Percentiles rank a stretch among this genome's conserved stretches.
Conservation (phyloP, 1,140 invertebrate species). For the Phenacoccus solenopsis region DNA sequence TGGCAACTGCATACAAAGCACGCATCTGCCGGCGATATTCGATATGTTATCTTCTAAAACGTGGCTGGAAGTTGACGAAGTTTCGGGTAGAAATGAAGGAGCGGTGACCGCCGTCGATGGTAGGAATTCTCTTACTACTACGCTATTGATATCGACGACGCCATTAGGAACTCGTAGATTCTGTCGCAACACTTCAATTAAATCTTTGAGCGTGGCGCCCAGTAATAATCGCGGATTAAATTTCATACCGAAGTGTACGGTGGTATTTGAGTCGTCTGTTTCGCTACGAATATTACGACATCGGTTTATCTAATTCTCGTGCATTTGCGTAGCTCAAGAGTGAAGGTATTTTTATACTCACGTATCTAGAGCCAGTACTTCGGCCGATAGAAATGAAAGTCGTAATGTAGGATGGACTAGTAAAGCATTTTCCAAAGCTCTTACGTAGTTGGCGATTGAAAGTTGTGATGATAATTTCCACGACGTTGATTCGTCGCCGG, state of each 20-base stretch:
- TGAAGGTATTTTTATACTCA: neutral
- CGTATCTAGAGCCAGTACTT: neutral
- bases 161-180: neutral
- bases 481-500: conserved; percentile 46
- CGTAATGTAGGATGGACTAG: neutral
- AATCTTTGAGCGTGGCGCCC: conserved; percentile 42
- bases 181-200: conserved; percentile 44
- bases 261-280: neutral
- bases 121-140: conserved; percentile 32
- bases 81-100: conserved; percentile 43
- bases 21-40: neutral
- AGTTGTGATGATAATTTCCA: conserved; percentile 43
- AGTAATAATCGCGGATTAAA: conserved; percentile 22
- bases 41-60: conserved; percentile 20
- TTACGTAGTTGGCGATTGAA: neutral
- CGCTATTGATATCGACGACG: neutral
- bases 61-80: conserved; percentile 10
- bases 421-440: neutral
- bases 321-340: neutral
- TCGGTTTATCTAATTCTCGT: too few species aligned
- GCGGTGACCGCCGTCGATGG: conserved; percentile 39
- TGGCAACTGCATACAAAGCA: conserved; percentile 40
- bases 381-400: conserved; percentile 1
- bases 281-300: neutral
- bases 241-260: conserved; percentile 9